Base-by-base conservation (phyloP, 1,140 invertebrate species). In the Heliothis subflexa region DNA sequence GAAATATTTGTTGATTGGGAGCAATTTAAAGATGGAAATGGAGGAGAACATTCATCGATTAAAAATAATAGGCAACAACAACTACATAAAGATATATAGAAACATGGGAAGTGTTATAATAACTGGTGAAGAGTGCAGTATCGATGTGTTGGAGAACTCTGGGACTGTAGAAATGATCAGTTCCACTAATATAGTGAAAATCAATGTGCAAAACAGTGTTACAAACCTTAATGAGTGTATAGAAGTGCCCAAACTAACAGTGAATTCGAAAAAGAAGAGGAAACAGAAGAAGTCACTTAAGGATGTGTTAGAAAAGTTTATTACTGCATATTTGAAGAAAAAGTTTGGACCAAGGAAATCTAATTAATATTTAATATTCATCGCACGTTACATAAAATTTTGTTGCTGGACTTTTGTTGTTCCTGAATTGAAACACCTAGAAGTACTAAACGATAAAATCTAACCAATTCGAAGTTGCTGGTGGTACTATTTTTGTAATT, bases 1-100 rank as follows among this genome's bases (percentile, higher is more conserved):
- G 75, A 78, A 83, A n/a, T 83, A 81, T 55, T 49, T 40, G 11
- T 12, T 85, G 3, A 71, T 71, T 4, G 81, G 79, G 3, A 81
- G 80, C 64, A 85, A 83, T 78, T 78, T 83, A 61, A 77, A 75
- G n/a, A 78, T 85, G 49, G 77, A 81, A 55, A 75, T 85, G 66
- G 18, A 49, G 4, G 75, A 79, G 49, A 85, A 85, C 55, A 28
- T 45, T 13, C 66, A 76, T 28, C 61, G 64, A 25, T 62, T 85
- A 28, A 80, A 78, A 33, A 83, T 85, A 59, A 76, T 83, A 9
- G 83, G 83, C 16, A 73, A 81, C 21, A 85, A 83, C 16, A 83
- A 83, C 25, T 61, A 66, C 16, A 78, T 85, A 10, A 79, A 64
- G 18, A 80, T 83, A 14, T 50, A 55, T 4, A 85, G 54, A 64